Base-by-base conservation (phyloP, 2,888 invertebrate species). In the Stenodera caucasica region DNA sequence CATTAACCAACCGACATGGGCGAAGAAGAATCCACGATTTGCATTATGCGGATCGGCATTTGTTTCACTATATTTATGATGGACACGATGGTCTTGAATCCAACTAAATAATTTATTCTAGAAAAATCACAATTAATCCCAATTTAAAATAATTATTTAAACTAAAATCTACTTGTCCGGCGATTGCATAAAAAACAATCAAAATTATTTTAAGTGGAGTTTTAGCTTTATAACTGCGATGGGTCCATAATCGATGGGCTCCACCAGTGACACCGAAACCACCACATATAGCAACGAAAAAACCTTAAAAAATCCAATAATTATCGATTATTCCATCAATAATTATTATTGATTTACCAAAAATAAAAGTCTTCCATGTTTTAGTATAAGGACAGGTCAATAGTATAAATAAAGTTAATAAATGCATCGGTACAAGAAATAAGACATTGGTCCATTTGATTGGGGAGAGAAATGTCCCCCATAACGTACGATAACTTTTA, bases 1-100 rank as follows among this genome's bases (percentile, higher is more conserved):
- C 83, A 96, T 84, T 66, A 97, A 82, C 97, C 97, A 97, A 21
- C 97, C 97, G 77, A 96, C 91, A 79, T 97, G 97, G 0, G 95
- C 90, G 81, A 96, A 97, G 84, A 97, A 96, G 83, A 97, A 96
- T 0, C 78, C 97, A 61, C 95, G 84, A 37, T 83, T 84, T 0
- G 92, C 88, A 75, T 95, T 95, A 78, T 96, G 94, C 0, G 95
- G 96, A 80, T 96, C 95, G 0, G 94, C 95, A 74, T 94, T 88
- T 0, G 94, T 94, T 72, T 92, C 92, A 9, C 90, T 90, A 80
- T 90, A 95, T 81, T 95, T 95, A 79, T 95, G 95, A 78, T 96
- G 95, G 6, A 92, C 92, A 66, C 91, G 82, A 78, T 91, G 91
- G 78, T 91, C 90, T 49, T 90, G 83, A 0, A 86, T 88, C 95